Base-by-base conservation (phyloP, 2,113 vertebrate species). In the Mormyrus iriodes region DNA sequence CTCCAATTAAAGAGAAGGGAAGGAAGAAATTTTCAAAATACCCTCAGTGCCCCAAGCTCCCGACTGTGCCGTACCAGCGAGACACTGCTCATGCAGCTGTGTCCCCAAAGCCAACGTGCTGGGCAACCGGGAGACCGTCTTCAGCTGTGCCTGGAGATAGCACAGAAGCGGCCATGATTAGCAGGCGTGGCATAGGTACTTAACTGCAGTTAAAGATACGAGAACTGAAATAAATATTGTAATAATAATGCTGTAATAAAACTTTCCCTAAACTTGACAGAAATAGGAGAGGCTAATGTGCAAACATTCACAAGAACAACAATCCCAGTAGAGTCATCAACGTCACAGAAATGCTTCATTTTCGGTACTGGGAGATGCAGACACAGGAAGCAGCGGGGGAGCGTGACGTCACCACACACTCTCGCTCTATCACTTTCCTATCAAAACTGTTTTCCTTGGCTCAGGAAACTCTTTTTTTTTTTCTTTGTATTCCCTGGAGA, bases 381-480 rank as follows among this genome's bases (percentile, higher is more conserved):
- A 73, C 24, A 2, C 48, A 90, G n/a, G 21, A 21, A 85, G 39
- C 46, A 24, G 39, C 83, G 35, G 58, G 85, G 90, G 55, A 88
- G 86, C 88, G 93, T 91, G 91, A 92, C 93, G 91, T 93, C 92
- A 95, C 92, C 93, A 93, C 90, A 90, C 92, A 90, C 91, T 91
- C 93, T 92, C 90, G 89, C 93, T 89, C 90, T 92, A 93, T 93
- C 89, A 93, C 92, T 94, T 94, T 94, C 88, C 91, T 93, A 93
- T 92, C 94, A 92, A 93, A 94, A 91, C 91, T 93, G 86, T 93
- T 94, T 94, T 95, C 86, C 93, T 93, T 93, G 91, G 92, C 93
- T 92, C 73, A 13, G 85, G 93, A 91, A 95, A 91, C 69, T 89
- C 86, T 89, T 35, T 85, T 83, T 35, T 85, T 83, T 86, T 42